Base-by-base conservation (phyloP, 1,140 invertebrate species). In the Spodoptera frugiperda region DNA sequence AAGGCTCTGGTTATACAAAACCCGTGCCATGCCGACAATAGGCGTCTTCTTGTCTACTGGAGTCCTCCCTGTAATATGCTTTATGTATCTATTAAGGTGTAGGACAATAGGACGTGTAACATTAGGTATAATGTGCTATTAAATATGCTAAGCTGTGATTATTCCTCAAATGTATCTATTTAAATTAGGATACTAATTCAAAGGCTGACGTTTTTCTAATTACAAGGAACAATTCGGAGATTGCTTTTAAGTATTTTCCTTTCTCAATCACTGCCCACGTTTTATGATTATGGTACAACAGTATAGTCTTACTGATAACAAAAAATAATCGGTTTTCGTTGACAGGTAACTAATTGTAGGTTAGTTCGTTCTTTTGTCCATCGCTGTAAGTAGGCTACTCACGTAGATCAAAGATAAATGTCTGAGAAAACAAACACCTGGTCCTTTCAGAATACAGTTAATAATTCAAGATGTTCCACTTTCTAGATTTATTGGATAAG, bases 351-450 rank as follows among this genome's bases (percentile, higher is more conserved):
- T 44, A 63, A 63, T 63, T 44, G 33, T 33, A 17, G 59, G 59
- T 44, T 44, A 63, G n/a, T 63, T 46, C 33, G 54, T 6, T 39
- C 9, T n/a, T 63, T 44, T 63, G 33, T 63, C 33, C 59, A 63
- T 63, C 59, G 17, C 44, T 12, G 59, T 63, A 44, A 63, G 59
- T 63, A 63, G 59, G 59, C 33, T 44, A 17, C 15, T 30, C 55
- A n/a, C 55, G 15, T 44, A 19, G 59, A 63, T 63, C 59, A 19
- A 63, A 63, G 59, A 63, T 44, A 44, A 63, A 44, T 44, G 33
- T 19, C 30, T 63, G 59, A 44, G 59, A 63, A 59, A 63, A 63
- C 59, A 63, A 44, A 63, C 59, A 63, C n/a, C 59, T 63, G 59
- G 44, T n/a, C 15, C 14, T 14, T 9, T 17, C n/a, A 44, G 30